Base-by-base conservation (phyloP, 92 coral and sea anemone genomes). In the Zoanthus gigantus region DNA sequence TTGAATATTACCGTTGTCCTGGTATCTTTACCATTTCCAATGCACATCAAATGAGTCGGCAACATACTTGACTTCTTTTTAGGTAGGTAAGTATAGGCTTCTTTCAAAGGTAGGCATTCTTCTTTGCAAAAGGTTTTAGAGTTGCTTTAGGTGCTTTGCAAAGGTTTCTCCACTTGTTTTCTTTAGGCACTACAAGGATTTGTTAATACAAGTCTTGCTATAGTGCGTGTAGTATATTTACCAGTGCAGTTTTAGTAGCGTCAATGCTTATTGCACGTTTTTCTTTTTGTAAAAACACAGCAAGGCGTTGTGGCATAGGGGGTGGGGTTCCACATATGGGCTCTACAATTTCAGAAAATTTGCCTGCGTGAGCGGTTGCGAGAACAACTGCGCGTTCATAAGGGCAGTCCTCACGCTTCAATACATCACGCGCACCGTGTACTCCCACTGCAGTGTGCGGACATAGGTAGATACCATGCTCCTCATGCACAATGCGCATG, bases 361-460 rank as follows among this genome's bases (percentile, higher is more conserved):
- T 68, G 4, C 34, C 74, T 9, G 74, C 34, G 10, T 68, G 30
- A 3, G 74, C 74, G 1, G 74, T 68, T 28, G 29, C 32, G 32
- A 68, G 74, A 28, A 68, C 74, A 32, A 68, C 12, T 0, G 34
- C 74, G 2, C 12, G 34, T 8, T 28, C 37, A n/a, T 13, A n/a
- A 8, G 30, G 74, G 34, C 37, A 28, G 0, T 23, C 74, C 13
- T 10, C 74, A 17, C 30, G 74, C 34, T 0, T 8, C 32, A 23
- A 28, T 3, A 13, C 74, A 28, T 0, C 12, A 17, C 13, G 34
- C 74, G 37, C 34, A 0, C 37, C 30, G 32, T 53, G 14, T 53
- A 53, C 58, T 53, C 74, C 74, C 5, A 11, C 74, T 32, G 74
- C 74, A 23, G 29, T 68, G 30, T 68, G 74, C 34, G 74, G 74